Evolutionary conservation across 2,888 invertebrate genomes (phyloP).

Genomic region (Clivina fossor): DNA sequence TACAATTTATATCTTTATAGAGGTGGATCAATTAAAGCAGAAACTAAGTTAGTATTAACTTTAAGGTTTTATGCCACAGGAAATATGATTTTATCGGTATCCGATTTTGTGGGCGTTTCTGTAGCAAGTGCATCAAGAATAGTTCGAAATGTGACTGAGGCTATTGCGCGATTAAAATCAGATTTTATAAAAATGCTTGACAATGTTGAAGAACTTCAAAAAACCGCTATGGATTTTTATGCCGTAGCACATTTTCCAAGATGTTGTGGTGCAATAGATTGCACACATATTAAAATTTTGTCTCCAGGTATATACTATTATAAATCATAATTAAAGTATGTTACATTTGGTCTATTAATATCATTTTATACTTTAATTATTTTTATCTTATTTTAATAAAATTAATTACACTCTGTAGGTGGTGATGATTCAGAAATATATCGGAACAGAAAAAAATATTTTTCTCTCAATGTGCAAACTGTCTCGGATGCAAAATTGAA

Average conservation of each 20-base stretch:
- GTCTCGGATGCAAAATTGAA: constrained; percentile 39
- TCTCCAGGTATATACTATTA: neutral
- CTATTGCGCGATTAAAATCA: no score
- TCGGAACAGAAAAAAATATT: constrained; percentile 41
- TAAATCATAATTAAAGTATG: no score
- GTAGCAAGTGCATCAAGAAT: constrained; percentile 19
- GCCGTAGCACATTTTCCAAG: constrained; percentile 29
- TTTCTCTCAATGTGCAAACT: constrained; percentile 43
- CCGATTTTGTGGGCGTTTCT: constrained; percentile 18
- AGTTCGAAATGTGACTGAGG: constrained; percentile 14
- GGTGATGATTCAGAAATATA: constrained; percentile 41
- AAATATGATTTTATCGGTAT: constrained; percentile 13
- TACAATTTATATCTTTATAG: constrained; percentile 1
- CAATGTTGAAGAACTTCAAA: constrained; percentile 7
- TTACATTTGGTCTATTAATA: no score
- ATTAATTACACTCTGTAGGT: constrained; percentile 20
- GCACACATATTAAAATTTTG: constrained; percentile 6
- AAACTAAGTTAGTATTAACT: constrained; percentile 19
- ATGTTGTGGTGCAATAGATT: constrained; percentile 32
- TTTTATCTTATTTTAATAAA: no score
- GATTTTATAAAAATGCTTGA: constrained; percentile 21
- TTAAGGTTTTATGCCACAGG: constrained; percentile 26
- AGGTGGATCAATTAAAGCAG: constrained; percentile 2
- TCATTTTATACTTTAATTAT: no score
- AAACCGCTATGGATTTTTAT: constrained; percentile 21